Base-by-base conservation (phyloP, 2,888 invertebrate genomes). In the Conops quadrifasciatus region DNA sequence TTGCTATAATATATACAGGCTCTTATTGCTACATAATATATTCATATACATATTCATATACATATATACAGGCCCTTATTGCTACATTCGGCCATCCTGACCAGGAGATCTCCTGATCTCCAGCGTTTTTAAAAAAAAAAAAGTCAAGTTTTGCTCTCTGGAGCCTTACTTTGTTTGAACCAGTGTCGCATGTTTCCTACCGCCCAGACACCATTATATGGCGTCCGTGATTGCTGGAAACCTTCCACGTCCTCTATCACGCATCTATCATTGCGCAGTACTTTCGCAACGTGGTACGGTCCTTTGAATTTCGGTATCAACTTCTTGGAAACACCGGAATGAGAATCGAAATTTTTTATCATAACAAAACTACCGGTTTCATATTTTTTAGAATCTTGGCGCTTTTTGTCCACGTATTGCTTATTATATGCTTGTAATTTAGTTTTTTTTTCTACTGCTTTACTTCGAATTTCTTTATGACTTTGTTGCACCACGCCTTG, bases 191-290 rank as follows among this genome's bases (percentile, higher is more conserved):
- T 56, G 28, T 74, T 73, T 13, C 47, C 69, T 1, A 72, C 53
- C 1, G 70, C 72, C 71, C 72, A 74, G 7, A 72, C 72, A 19
- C 71, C 70, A 5, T n/a, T 67, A 24, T 74, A 72, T 0, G 72
- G 73, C 11, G 49, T 69, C 0, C 71, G 58, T 1, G 73, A 62
- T 45, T 71, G 72, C 58, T 74, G 72, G 24, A 70, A 74, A 15
- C 68, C 67, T 15, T 74, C 70, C 16, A 74, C 60, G 30, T 74
- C 73, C 62, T 72, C 60, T 26, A 70, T 16, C 65, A 28, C 21
- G 16, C 72, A 71, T n/a, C 74, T 64, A 30, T 71, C 72, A 26
- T 75, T 72, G 3, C 71, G n/a, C 16, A 73, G 62, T 2, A 73
- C 60, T n/a, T 70, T 70, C 2, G 47, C 15, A 5, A 75, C 24